A percentile compares a stretch with the other conserved stretches of the same genome.
These are phyloP conservation scores for Hydrotaea diabolus DNA, from an alignment of 2,888 invertebrate species.

Conservation along the genomic window DNA sequence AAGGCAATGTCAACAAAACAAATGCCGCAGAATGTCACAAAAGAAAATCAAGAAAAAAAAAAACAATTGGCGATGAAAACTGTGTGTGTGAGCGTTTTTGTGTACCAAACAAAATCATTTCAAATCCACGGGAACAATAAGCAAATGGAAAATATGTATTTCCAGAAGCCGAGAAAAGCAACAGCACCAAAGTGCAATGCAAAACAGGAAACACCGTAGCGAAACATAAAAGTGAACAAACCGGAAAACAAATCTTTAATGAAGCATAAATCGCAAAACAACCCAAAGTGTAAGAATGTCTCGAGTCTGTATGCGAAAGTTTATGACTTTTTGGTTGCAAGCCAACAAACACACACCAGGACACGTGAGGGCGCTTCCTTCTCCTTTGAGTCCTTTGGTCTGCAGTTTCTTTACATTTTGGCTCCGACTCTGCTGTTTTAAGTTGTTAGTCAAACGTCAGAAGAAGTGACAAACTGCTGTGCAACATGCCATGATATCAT, in stretches of 20 bases:
- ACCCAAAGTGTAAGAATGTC: slow-evolving; percentile 6
- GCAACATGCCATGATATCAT: slow-evolving; percentile 65
- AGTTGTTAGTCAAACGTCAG: slow-evolving; percentile 67
- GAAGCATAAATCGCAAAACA: slow-evolving; percentile 62
- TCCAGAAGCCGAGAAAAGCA: background rate
- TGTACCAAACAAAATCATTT: slow-evolving; percentile 31
- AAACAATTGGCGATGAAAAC: slow-evolving; percentile 73
- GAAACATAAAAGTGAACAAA: slow-evolving; percentile 67
- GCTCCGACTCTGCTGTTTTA: slow-evolving; percentile 46
- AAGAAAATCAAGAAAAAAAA: slow-evolving; percentile 54
- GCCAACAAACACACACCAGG: background rate
- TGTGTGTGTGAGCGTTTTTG: background rate
- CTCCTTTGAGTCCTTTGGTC: slow-evolving; percentile 35
- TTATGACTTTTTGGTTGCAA: slow-evolving; percentile 13
- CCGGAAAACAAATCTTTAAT: slow-evolving; percentile 70
- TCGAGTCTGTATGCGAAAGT: slow-evolving; percentile 1
- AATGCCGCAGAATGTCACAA: slow-evolving; percentile 51
- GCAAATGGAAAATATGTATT: slow-evolving; percentile 28
- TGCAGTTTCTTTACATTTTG: slow-evolving; percentile 22
- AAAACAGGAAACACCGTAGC: slow-evolving; percentile 54
- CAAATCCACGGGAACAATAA: slow-evolving; percentile 32
- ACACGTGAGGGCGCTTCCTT: background rate
- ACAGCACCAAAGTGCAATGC: slow-evolving; percentile 44
- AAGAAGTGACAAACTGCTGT: slow-evolving; percentile 67
- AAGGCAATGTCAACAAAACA: slow-evolving; percentile 51